Percentiles rank a stretch among this genome's conserved stretches.
Conservation (phyloP, 2,797 vertebrate species). For the Acanthurus lineatus region DNA sequence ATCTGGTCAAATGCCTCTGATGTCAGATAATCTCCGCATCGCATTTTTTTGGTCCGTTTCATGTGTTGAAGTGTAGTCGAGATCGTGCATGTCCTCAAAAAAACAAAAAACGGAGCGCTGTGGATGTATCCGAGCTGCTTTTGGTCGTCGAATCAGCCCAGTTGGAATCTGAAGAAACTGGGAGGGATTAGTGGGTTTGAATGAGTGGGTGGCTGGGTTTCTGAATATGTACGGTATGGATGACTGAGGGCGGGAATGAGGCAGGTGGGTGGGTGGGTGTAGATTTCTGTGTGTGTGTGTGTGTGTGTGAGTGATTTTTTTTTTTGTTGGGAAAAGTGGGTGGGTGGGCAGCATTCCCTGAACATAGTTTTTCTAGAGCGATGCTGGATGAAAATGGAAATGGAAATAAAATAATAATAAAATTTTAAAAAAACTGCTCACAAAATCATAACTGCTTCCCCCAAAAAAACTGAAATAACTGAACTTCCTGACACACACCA, state of each 20-base stretch:
- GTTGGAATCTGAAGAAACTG: constrained; percentile 76
- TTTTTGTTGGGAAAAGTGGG: constrained; percentile 16
- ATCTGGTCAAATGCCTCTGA: constrained; percentile 18
- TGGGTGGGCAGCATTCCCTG: constrained; percentile 73
- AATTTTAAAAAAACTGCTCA: neutral
- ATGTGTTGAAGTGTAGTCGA: no score
- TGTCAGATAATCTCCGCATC: constrained; percentile 39
- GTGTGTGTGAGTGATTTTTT: neutral
- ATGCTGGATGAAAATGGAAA: constrained; percentile 76
- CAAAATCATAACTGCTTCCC: constrained; percentile 53
- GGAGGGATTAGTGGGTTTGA: constrained; percentile 73
- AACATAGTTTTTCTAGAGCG: constrained; percentile 63
- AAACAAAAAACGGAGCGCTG: neutral
- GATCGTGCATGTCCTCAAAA: no score
- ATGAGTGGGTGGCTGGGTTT: constrained; percentile 62
- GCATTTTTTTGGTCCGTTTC: constrained; percentile 25
- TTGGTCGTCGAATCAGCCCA: constrained; percentile 32
- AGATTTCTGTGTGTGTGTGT: constrained; percentile 29
- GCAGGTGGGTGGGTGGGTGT: constrained; percentile 55
- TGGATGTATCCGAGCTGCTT: constrained; percentile 26
- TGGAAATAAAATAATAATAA: constrained; percentile 27
- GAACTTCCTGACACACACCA: constrained; percentile 61
- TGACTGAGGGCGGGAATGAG: constrained; percentile 61
- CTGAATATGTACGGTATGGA: constrained; percentile 46
- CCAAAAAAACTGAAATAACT: constrained; percentile 51